Conservation (phyloP, 2,888 invertebrate genomes). For the Girardia tigrina region DNA sequence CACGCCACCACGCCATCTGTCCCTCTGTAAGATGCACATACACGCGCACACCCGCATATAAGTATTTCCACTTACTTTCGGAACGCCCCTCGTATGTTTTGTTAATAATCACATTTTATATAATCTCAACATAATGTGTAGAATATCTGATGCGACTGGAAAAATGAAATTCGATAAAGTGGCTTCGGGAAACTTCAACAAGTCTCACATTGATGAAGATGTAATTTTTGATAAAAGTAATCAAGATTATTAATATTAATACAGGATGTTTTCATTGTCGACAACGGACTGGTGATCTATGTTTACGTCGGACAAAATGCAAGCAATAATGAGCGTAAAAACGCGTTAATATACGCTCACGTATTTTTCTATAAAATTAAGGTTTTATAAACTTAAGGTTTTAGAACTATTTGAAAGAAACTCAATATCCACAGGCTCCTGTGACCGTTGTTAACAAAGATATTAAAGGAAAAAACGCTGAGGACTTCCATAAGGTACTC, state of each 20-base stretch:
- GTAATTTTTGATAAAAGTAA: too few relatives aligned
- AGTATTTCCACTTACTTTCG: too few relatives aligned
- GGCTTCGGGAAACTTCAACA: not conserved
- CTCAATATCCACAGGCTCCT: not conserved
- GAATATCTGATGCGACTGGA: conserved; percentile 7
- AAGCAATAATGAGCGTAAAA: conserved; percentile 43
- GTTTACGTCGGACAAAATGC: conserved; percentile 47
- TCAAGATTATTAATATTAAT: too few relatives aligned
- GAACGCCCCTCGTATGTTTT: too few relatives aligned
- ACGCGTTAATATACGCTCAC: conserved; percentile 47
- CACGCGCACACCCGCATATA: too few relatives aligned
- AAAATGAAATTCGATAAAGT: not conserved
- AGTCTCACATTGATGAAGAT: conserved; percentile 4
- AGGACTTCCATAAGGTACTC: not conserved
- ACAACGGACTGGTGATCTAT: conserved; percentile 42
- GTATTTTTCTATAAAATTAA: conserved; percentile 39
- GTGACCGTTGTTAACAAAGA: conserved; percentile 1
- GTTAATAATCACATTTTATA: too few relatives aligned
- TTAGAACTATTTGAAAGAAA: conserved; percentile 2
- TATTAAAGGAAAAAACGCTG: not conserved
- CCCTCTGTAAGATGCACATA: too few relatives aligned
- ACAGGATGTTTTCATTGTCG: conserved; percentile 48
- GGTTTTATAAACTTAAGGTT: not conserved
- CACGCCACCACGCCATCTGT: too few relatives aligned
- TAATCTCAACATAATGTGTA: not conserved